Conservation (phyloP, 2,797 vertebrate genomes). For the Distichodus sexfasciatus region DNA sequence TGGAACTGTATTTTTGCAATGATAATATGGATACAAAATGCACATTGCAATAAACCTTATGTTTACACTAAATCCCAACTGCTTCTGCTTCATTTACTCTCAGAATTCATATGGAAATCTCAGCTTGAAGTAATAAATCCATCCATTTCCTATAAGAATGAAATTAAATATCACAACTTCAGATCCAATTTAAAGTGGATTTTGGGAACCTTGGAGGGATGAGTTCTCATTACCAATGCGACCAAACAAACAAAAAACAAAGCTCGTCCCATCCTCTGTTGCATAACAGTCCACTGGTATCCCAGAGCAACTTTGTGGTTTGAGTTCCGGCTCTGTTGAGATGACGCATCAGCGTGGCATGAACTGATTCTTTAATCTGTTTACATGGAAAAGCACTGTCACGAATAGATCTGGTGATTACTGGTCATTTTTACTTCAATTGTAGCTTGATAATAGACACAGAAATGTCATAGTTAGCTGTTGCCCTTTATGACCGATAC, state of each 20-base stretch:
- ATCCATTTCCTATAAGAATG: neutral
- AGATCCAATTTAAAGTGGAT: neutral
- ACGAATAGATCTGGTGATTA: no score
- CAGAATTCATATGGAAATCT: neutral
- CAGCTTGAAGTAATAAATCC: neutral
- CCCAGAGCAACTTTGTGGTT: neutral
- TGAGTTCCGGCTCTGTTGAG: neutral
- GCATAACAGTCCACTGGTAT: neutral
- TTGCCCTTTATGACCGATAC: no score
- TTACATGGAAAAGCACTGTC: neutral
- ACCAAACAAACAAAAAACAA: neutral
- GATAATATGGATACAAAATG: constrained; percentile 78
- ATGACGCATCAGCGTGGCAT: neutral
- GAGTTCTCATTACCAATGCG: neutral
- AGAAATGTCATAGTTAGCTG: no score
- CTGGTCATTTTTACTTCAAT: no score
- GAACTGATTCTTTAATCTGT: neutral
- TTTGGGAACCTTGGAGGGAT: neutral
- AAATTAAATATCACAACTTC: neutral
- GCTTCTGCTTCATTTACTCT: constrained; percentile 45
- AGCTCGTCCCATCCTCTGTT: neutral
- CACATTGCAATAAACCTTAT: constrained; percentile 84
- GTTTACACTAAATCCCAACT: constrained; percentile 69
- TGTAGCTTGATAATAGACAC: no score
- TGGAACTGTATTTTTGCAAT: constrained; percentile 64